Base-by-base conservation (phyloP, 2,797 vertebrate species). In the Pipistrellus kuhlii region DNA sequence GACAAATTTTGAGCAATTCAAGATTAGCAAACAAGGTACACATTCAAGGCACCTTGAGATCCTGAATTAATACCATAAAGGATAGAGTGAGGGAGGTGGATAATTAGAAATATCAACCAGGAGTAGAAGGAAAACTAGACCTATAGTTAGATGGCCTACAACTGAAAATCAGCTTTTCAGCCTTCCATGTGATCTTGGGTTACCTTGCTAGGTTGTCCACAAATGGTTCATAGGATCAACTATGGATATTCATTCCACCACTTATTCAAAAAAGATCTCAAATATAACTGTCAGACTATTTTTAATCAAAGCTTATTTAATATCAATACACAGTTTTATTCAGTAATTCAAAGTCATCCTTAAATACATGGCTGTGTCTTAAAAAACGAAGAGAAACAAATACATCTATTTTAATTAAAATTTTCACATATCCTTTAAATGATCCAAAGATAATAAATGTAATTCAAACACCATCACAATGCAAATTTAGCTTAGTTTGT, bases 241-340 rank as follows among this genome's bases (percentile, higher is more conserved):
- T 17, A 18, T 8, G 23, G 25, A 51, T 75, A 10, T 1, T 78
- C 51, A 90, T 83, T 84, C 92, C 62, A 73, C 41, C 80, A 68
- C 12, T 55, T 82, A 90, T 44, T 93, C 69, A 82, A 44, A 38
- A 91, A 85, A 83, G 68, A 72, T 12, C n/a, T 81, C 71, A 95
- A 57, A 85, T 66, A 73, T 30, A 82, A 86, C 23, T 46, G 8
- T 66, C 73, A 83, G 27, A 62, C 35, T 66, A 38, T 73, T 69
- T 92, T 85, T 77, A 95, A 64, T 44, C 59, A 92, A 96, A 80
- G 38, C 23, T 77, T 68, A 8, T 85, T 73, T 90, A 62, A 11
- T 80, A 87, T 51, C 23, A 44, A 82, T 44, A 69, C 10, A 78
- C 51, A 14, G 5, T 55, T 90, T 88, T 59, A 71, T 44, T 68